A percentile compares a stretch with the other conserved stretches of the same genome.
Evolutionary conservation across 1,140 invertebrate genomes (phyloP).

Genomic region (Temnothorax longispinosus): DNA sequence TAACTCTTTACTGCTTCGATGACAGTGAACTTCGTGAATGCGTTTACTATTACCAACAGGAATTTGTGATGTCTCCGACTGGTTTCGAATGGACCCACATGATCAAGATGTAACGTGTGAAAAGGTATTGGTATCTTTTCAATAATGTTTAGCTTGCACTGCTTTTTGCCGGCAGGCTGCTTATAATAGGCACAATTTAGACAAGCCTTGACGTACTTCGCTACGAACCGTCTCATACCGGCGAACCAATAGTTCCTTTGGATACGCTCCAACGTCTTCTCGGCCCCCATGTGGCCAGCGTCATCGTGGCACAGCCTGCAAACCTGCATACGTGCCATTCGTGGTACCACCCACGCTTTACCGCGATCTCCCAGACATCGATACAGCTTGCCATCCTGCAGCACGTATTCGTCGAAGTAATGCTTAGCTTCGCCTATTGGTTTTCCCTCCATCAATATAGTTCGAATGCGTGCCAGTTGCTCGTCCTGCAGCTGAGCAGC

Average conservation of each 20-base stretch:
- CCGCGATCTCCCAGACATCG: rapidly evolving
- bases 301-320: background rate
- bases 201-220: constrained; percentile 67
- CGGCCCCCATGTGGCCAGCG: background rate
- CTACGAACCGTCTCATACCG: constrained; percentile 68
- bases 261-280: constrained; percentile 54
- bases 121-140: constrained; percentile 74
- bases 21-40: constrained; percentile 76
- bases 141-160: constrained; percentile 72
- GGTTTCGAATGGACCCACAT: constrained; percentile 70
- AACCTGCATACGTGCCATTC: background rate
- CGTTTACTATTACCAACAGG: constrained; percentile 69
- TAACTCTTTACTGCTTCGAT: constrained; percentile 73
- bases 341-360: background rate
- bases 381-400: background rate
- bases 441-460: background rate
- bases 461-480: background rate
- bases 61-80: constrained; percentile 67
- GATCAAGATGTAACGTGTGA: constrained; percentile 77
- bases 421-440: background rate
- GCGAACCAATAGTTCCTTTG: constrained; percentile 73
- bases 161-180: constrained; percentile 43
- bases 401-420: background rate
- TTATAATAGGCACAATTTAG: constrained; percentile 65
- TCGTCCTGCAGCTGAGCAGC: background rate